phyloP scores from a whole-genome alignment of 2,797 vertebrate species.

The Mus caroli region DNA sequence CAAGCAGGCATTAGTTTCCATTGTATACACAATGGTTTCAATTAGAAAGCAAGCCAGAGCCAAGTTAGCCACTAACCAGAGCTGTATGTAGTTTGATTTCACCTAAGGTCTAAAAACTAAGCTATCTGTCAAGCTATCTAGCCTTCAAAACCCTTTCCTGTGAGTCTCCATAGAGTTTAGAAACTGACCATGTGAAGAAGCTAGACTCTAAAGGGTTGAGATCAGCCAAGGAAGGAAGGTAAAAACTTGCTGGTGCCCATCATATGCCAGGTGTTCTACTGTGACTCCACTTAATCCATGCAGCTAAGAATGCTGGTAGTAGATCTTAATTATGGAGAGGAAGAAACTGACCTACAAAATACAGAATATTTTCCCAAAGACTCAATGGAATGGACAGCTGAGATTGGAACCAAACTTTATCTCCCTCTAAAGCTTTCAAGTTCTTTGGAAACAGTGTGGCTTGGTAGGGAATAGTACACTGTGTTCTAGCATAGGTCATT shows the following conservation, averaged over 20 bases:
- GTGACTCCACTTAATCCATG: not conserved
- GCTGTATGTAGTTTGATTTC: conserved; percentile 22
- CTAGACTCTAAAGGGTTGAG: conserved; percentile 6
- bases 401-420: conserved; percentile 50
- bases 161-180: conserved; percentile 54
- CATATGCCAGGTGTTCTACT: not conserved
- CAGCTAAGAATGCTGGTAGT: not conserved
- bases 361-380: conserved; percentile 52
- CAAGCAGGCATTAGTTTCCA: conserved; percentile 79
- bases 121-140: not conserved
- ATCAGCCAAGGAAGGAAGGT: not conserved
- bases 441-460: conserved; percentile 67
- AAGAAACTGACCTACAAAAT: conserved; percentile 60
- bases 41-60: conserved; percentile 76
- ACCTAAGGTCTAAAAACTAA: conserved; percentile 39
- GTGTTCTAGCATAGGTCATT: conserved; percentile 40
- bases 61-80: conserved; percentile 61
- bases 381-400: conserved; percentile 46
- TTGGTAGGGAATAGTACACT: conserved; percentile 3
- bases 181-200: conserved; percentile 59
- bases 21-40: conserved; percentile 75
- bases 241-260: conserved; percentile 21
- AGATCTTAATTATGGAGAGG: conserved; percentile 49
- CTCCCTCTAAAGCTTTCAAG: conserved; percentile 32
- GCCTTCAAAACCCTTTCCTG: conserved; percentile 19